Evolutionary conservation across 2,888 invertebrate species (phyloP).

Genomic region (Hybos culiciformis): DNA sequence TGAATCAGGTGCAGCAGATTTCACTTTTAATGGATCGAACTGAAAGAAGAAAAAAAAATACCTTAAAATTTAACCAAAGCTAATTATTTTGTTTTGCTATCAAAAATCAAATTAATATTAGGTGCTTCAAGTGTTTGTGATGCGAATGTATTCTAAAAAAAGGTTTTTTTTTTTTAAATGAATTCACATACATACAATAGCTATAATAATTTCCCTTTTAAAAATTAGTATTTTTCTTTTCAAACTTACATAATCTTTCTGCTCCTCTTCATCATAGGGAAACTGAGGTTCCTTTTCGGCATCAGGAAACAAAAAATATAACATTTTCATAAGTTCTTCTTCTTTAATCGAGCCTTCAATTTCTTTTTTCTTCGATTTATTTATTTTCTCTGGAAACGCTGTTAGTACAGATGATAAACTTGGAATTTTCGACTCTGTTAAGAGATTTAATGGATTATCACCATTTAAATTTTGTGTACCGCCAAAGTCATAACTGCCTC

Average conservation of each 20-base stretch:
- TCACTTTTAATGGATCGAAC: conserved; percentile 42
- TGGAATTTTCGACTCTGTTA: conserved; percentile 65
- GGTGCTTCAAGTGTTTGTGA: too few species aligned
- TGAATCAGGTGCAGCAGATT: conserved; percentile 66
- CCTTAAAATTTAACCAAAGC: background rate
- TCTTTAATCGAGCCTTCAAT: conserved; percentile 67
- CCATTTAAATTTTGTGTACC: conserved; percentile 38
- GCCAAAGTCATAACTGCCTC: conserved; percentile 34
- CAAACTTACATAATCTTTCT: conserved; percentile 38
- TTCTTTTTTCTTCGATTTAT: conserved; percentile 40
- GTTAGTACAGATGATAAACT: conserved; percentile 43
- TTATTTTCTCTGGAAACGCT: conserved; percentile 22
- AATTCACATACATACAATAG: too few species aligned
- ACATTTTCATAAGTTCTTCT: conserved; percentile 57
- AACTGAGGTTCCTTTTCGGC: conserved; percentile 51
- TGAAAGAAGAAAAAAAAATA: conserved; percentile 25
- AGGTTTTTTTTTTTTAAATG: too few species aligned
- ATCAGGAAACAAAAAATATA: conserved; percentile 81
- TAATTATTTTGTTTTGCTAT: background rate
- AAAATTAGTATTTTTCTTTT: too few species aligned
- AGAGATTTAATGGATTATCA: conserved; percentile 47
- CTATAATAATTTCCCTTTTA: conserved; percentile 7
- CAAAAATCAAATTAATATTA: background rate
- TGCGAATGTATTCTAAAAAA: too few species aligned
- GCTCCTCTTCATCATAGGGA: conserved; percentile 38